Evolutionary conservation across 2,113 vertebrate species (phyloP).

Genomic region (Bubo scandiacus): DNA sequence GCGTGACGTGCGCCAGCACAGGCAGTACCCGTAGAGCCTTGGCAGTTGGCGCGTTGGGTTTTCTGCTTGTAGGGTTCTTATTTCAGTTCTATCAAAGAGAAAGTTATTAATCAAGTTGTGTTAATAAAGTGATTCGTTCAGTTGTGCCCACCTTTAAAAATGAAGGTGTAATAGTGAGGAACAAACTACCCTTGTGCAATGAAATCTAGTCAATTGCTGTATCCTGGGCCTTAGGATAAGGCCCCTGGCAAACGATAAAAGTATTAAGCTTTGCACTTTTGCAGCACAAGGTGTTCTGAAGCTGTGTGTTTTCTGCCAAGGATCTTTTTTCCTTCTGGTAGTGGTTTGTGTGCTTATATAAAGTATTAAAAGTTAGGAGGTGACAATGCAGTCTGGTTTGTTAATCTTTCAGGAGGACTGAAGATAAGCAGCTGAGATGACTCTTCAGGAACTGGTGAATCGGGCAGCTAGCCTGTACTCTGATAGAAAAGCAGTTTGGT

Average conservation of each 20-base stretch:
- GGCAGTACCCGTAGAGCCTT: accelerated
- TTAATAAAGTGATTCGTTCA: background rate
- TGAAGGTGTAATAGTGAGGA: background rate
- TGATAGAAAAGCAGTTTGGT: constrained; percentile 77
- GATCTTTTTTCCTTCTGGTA: accelerated
- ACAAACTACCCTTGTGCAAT: accelerated
- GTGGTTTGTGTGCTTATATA: accelerated
- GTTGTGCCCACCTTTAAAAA: background rate
- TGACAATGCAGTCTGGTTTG: background rate
- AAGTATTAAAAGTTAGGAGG: background rate
- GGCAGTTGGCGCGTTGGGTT: accelerated
- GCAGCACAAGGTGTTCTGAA: accelerated
- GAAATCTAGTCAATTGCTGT: background rate
- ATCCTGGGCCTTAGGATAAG: too few relatives aligned
- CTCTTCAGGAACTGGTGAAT: constrained; percentile 80
- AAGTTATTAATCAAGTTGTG: background rate
- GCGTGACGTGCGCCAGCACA: accelerated
- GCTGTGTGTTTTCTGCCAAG: too few relatives aligned
- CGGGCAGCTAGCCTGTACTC: constrained; percentile 67
- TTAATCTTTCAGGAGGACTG: background rate
- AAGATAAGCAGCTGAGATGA: constrained; percentile 31
- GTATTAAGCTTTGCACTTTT: accelerated
- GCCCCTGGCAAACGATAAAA: accelerated
- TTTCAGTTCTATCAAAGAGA: background rate
- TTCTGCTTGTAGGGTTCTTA: background rate